Conservation (phyloP, 2,113 vertebrate genomes). For the Albula goreensis region DNA sequence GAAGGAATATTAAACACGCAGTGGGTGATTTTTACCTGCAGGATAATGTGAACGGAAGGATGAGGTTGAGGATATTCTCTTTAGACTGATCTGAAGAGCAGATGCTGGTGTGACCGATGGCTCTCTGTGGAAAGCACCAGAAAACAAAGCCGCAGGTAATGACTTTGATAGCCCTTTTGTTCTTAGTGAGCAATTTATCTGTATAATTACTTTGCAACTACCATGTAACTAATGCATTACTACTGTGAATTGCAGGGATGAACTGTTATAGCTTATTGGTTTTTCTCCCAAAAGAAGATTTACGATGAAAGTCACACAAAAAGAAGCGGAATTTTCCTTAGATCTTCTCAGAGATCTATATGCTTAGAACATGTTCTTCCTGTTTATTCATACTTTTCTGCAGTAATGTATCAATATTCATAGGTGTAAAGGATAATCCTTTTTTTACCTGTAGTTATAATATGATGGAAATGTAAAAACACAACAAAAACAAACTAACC, state of each 20-base stretch:
- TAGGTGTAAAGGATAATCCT: no score
- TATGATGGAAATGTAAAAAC: no score
- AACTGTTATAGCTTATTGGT: not conserved
- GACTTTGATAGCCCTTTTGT: not conserved
- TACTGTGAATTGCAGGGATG: not conserved
- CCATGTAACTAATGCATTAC: not conserved
- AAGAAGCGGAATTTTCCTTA: no score
- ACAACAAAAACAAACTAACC: no score
- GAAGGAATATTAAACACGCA: not conserved
- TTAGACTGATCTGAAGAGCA: not conserved
- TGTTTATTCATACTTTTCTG: no score
- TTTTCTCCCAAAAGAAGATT: no score
- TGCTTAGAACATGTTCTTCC: no score
- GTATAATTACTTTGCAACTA: not conserved
- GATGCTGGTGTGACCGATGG: not conserved
- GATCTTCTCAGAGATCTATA: no score
- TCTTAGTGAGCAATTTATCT: not conserved
- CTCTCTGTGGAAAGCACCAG: not conserved
- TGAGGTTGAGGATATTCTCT: not conserved
- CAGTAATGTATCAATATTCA: no score
- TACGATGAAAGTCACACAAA: no score
- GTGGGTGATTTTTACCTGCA: not conserved
- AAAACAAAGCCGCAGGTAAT: not conserved
- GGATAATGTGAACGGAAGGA: not conserved
- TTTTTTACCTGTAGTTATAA: no score